phyloP scores from a whole-genome alignment of 2,888 invertebrate species.

The Eupithecia subumbrata region DNA sequence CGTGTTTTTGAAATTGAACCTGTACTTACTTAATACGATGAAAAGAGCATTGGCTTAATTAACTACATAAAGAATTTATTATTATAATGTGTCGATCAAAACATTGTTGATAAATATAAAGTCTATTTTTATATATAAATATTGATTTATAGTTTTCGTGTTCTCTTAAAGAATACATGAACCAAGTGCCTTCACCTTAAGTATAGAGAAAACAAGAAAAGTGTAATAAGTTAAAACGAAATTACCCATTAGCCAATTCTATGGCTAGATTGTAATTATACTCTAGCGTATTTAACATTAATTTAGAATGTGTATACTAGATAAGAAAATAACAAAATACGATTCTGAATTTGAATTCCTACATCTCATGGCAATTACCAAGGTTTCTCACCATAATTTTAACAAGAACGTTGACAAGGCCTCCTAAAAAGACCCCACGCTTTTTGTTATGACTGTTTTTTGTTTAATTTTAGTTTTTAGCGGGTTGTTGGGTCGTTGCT shows the following conservation, averaged over 20 bases:
- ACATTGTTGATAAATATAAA: background rate
- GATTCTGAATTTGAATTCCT: background rate
- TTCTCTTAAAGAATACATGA: too few relatives aligned
- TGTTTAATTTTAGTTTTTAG: conserved; percentile 23
- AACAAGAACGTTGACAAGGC: conserved; percentile 13
- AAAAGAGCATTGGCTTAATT: background rate
- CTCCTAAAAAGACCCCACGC: conserved; percentile 20
- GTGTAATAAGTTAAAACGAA: too few relatives aligned
- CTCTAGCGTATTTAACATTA: too few relatives aligned
- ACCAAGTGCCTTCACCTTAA: too few relatives aligned
- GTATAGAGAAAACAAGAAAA: too few relatives aligned
- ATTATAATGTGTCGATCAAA: background rate
- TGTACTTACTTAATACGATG: background rate
- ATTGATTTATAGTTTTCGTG: too few relatives aligned
- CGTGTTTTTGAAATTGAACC: background rate
- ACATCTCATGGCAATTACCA: background rate
- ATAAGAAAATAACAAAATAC: too few relatives aligned
- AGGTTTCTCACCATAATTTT: conserved; percentile 12
- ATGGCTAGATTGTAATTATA: too few relatives aligned
- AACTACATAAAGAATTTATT: background rate
- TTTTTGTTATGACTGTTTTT: conserved; percentile 18
- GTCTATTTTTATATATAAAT: background rate
- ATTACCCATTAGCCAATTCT: too few relatives aligned
- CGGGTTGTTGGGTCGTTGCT: conserved; percentile 29
- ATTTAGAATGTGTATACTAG: too few relatives aligned